Evolutionary conservation across 2,888 invertebrate species (phyloP).

Genomic region (Drosophila nigricruria): DNA sequence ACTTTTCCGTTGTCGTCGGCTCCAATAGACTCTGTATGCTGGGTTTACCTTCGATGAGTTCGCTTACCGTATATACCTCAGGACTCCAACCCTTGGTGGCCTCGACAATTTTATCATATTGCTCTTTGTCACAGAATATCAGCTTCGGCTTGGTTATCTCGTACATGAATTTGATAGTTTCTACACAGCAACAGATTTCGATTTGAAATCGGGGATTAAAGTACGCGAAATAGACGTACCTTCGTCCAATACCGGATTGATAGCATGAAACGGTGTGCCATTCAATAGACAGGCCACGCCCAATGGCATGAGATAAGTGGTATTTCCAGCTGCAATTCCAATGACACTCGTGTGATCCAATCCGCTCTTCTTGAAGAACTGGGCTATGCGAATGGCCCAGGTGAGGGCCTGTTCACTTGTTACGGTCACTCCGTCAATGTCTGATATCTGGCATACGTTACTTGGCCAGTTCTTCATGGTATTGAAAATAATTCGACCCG

Average conservation of each 20-base stretch:
- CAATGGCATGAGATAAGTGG: slow-evolving; percentile 5
- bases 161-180: slow-evolving; percentile 45
- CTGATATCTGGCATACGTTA: slow-evolving; percentile 53
- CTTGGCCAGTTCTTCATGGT: slow-evolving; percentile 1
- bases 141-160: slow-evolving; percentile 57
- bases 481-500: slow-evolving; percentile 4
- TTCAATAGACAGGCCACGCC: slow-evolving; percentile 9
- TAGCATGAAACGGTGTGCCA: slow-evolving; percentile 4
- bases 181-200: slow-evolving; percentile 18
- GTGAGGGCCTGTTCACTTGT: slow-evolving; percentile 52
- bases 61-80: slow-evolving; percentile 51
- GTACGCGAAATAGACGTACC: background rate
- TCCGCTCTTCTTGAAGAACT: slow-evolving; percentile 54
- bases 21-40: slow-evolving; percentile 50
- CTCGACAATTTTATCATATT: slow-evolving; percentile 48
- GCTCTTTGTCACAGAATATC: slow-evolving; percentile 61
- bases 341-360: slow-evolving; percentile 60
- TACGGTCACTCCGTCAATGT: slow-evolving; percentile 51
- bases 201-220: fast-evolving
- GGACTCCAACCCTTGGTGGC: slow-evolving; percentile 55
- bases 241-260: background rate
- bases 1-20: slow-evolving; percentile 39
- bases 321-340: slow-evolving; percentile 33
- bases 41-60: slow-evolving; percentile 49
- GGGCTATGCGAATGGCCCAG: slow-evolving; percentile 63